These are phyloP conservation scores for Gopherus flavomarginatus DNA, from an alignment of 2,113 vertebrate genomes.

Conservation along the genomic window DNA sequence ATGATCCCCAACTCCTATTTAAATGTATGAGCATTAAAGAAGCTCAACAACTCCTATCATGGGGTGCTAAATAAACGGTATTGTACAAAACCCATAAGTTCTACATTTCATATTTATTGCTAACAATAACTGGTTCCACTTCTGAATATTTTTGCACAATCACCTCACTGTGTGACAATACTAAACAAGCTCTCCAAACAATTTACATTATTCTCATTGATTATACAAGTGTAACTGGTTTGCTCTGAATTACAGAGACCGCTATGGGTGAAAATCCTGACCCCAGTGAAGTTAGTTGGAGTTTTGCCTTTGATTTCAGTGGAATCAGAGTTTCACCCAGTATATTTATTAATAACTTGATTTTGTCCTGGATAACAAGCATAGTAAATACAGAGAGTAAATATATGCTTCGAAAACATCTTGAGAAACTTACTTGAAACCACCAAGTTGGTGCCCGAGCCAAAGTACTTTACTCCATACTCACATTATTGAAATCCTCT, in stretches of 20 bases:
- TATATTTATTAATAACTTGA: not conserved
- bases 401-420: not conserved
- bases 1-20: not conserved
- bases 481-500: not conserved
- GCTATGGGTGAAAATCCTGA: not conserved
- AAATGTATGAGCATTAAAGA: not conserved
- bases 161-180: not conserved
- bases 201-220: not conserved
- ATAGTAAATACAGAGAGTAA: not conserved
- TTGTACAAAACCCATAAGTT: not conserved
- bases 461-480: not conserved
- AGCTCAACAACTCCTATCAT: not conserved
- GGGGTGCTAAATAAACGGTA: not conserved
- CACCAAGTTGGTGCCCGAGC: not conserved
- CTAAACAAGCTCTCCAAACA: slow-evolving; percentile 28
- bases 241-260: not conserved
- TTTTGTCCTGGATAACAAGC: not conserved
- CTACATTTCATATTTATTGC: slow-evolving; percentile 41
- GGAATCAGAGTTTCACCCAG: not conserved
- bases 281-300: not conserved
- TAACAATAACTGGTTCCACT: slow-evolving; percentile 57
- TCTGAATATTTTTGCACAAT: slow-evolving; percentile 30
- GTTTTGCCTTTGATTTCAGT: not conserved
- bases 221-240: not conserved
- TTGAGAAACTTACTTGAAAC: not conserved